Percentiles rank a stretch among this genome's conserved stretches.
These are phyloP conservation scores for Momotus momota DNA, from an alignment of 2,797 vertebrate genomes.

Conservation along the genomic window DNA sequence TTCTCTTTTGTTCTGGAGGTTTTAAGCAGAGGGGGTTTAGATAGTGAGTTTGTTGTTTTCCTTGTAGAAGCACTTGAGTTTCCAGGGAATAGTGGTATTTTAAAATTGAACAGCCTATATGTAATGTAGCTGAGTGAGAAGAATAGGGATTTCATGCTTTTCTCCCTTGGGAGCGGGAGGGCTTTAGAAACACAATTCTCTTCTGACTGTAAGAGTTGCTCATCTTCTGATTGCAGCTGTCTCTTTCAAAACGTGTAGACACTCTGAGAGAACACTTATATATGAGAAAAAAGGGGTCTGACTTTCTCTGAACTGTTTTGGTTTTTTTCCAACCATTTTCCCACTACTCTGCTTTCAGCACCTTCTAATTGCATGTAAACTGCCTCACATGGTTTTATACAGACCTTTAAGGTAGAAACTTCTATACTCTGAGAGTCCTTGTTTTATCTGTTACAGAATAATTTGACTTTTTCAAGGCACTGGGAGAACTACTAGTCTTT, in stretches of 20 bases:
- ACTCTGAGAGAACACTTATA: neutral
- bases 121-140: neutral
- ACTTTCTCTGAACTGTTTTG: neutral
- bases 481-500: neutral
- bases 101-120: neutral
- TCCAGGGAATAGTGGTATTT: neutral
- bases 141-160: neutral
- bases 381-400: neutral
- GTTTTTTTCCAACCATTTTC: neutral
- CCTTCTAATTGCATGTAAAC: neutral
- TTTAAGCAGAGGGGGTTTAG: neutral
- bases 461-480: neutral
- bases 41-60: neutral
- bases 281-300: neutral
- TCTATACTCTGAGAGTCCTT: neutral
- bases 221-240: neutral
- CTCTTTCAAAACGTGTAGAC: neutral
- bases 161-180: neutral
- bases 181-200: neutral
- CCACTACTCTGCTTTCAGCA: neutral
- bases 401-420: neutral
- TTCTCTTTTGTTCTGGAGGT: neutral
- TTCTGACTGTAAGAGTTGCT: neutral
- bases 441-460: neutral
- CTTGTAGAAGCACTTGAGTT: neutral